Conservation (phyloP, 2,797 vertebrate genomes). For the Podargus strigoides region DNA sequence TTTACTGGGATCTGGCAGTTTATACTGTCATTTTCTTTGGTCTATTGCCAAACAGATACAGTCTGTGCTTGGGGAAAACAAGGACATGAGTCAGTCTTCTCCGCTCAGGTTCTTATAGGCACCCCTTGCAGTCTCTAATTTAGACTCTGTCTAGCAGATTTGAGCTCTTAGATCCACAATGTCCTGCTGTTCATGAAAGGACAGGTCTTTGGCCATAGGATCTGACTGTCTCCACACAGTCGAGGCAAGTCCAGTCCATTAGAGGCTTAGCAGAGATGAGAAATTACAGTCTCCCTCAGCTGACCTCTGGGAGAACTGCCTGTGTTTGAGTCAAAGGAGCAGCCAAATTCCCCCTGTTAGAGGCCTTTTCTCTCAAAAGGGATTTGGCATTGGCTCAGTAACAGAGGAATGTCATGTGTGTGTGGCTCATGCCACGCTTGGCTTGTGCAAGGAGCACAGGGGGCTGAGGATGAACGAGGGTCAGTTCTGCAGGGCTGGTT, state of each 20-base stretch:
- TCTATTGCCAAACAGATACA: slow-evolving; percentile 50
- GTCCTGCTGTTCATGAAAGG: not conserved
- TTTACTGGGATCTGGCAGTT: slow-evolving; percentile 40
- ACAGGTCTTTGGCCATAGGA: not conserved
- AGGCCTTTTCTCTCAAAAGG: not conserved
- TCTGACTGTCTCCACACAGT: not conserved
- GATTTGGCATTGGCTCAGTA: not conserved
- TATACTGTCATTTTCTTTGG: slow-evolving; percentile 52
- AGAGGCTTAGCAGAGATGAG: not conserved
- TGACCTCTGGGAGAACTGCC: not conserved
- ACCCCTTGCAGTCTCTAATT: not conserved
- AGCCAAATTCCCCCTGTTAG: not conserved
- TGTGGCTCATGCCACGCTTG: fast-evolving
- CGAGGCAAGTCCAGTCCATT: not conserved
- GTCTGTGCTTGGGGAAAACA: slow-evolving; percentile 55
- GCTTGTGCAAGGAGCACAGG: not conserved
- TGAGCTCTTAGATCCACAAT: not conserved
- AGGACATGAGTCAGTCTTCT: slow-evolving; percentile 38
- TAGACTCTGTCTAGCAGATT: not conserved
- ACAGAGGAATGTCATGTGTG: fast-evolving
- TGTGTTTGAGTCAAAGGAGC: not conserved
- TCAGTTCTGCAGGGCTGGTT: not conserved
- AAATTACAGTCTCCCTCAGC: not conserved
- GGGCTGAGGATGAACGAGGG: fast-evolving
- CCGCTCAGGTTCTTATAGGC: not conserved